These are phyloP conservation scores for Anthopleura sola DNA, from an alignment of 64 coral and sea anemone species.

Conservation along the genomic window DNA sequence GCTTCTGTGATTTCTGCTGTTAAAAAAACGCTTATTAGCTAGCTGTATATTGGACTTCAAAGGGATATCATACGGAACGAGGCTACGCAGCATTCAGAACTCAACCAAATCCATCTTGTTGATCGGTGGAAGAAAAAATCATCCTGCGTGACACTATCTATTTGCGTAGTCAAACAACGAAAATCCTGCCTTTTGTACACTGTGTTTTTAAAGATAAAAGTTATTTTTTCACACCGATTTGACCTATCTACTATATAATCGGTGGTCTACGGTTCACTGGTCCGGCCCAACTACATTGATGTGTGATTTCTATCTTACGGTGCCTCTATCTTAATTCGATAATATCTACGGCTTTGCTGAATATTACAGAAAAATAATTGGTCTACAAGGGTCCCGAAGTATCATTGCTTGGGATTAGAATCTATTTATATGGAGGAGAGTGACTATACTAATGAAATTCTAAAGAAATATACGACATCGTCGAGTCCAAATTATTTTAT, in stretches of 20 bases:
- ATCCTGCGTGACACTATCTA: neutral
- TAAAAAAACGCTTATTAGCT: neutral
- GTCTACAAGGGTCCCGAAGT: neutral
- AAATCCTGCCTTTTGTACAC: neutral
- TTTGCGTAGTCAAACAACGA: conserved; percentile 3
- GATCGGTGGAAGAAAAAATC: neutral
- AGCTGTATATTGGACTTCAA: neutral
- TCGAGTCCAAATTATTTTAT: conserved; percentile 38
- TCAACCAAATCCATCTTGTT: neutral
- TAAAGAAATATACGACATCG: conserved; percentile 35
- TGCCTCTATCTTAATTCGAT: neutral
- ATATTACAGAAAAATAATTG: neutral
- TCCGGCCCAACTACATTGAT: neutral
- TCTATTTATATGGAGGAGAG: conserved; percentile 3
- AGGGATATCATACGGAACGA: neutral
- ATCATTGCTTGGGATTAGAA: neutral
- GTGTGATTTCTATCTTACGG: no score
- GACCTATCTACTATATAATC: neutral
- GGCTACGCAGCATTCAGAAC: neutral
- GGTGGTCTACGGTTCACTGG: neutral
- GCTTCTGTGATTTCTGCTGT: neutral
- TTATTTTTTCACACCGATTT: neutral
- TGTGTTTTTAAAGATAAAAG: conserved; percentile 6
- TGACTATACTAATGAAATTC: conserved; percentile 33
- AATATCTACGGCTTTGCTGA: neutral